A percentile compares a stretch with the other conserved stretches of the same genome.
phyloP scores from a whole-genome alignment of 2,113 vertebrate species.

The Redunca redunca region DNA sequence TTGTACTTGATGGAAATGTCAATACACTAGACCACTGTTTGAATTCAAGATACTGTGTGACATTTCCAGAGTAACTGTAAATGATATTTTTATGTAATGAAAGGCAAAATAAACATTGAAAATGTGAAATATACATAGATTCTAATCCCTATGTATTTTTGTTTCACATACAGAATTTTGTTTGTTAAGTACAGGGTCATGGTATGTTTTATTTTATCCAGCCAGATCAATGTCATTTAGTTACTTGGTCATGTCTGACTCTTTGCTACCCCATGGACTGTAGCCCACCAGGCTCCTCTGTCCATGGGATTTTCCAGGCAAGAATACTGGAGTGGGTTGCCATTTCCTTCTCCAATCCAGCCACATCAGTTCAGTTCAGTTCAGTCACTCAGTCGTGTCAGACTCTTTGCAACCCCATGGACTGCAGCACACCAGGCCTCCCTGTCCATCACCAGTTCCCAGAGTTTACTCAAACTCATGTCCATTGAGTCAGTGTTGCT shows the following conservation, averaged over 20 bases:
- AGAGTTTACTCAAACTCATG: not conserved
- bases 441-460: not conserved
- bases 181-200: not conserved
- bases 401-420: fast-evolving
- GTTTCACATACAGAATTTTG: not conserved
- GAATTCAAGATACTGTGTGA: not conserved
- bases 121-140: conserved; percentile 3
- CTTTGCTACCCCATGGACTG: not conserved
- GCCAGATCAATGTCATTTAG: not conserved
- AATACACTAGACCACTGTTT: not conserved
- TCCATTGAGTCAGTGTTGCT: not conserved
- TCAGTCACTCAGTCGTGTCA: not conserved
- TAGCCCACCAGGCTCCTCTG: not conserved
- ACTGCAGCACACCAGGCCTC: not conserved
- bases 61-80: conserved; percentile 1
- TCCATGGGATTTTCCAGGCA: not conserved
- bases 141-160: not conserved
- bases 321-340: not conserved
- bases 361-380: not conserved
- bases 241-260: not conserved
- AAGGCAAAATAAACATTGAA: conserved; percentile 31
- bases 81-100: conserved; percentile 39
- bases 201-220: not conserved
- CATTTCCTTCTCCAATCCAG: not conserved
- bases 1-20: not conserved